A percentile compares a stretch with the other conserved stretches of the same genome.
phyloP scores from a whole-genome alignment of 2,797 vertebrate genomes.

The Pangasius djambal region DNA sequence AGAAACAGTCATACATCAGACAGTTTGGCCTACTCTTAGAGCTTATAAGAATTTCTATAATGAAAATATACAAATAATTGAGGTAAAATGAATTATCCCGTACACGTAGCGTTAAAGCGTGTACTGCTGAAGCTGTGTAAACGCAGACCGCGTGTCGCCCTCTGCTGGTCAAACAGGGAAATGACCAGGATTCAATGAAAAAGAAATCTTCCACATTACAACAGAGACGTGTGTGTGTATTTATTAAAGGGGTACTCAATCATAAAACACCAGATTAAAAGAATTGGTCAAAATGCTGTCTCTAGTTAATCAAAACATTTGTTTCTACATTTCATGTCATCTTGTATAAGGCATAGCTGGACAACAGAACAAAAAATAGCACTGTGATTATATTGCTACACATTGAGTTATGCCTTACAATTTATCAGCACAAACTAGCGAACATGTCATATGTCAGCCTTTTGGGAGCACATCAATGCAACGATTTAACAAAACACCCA shows the following conservation, averaged over 20 bases:
- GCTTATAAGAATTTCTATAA: neutral
- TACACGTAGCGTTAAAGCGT: neutral
- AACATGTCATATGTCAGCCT: neutral
- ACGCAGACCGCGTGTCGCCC: constrained; percentile 57
- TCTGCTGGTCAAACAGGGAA: constrained; percentile 61
- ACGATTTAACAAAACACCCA: neutral
- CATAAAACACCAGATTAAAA: neutral
- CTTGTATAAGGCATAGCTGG: neutral
- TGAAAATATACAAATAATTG: neutral
- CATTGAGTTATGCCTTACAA: neutral
- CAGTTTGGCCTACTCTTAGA: neutral
- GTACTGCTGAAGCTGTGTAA: neutral
- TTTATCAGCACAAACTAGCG: neutral
- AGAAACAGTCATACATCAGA: neutral
- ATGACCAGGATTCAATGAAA: neutral
- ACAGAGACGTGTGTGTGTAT: neutral
- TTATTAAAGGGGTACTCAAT: neutral
- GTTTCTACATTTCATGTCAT: neutral
- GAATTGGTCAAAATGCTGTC: too few relatives aligned
- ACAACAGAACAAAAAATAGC: neutral
- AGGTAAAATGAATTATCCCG: neutral
- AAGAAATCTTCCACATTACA: neutral
- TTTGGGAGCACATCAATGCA: neutral
- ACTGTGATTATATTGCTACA: neutral
- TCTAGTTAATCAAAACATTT: neutral